phyloP scores from a whole-genome alignment of 2,888 invertebrate species.

The Pedicia rivosa region DNA sequence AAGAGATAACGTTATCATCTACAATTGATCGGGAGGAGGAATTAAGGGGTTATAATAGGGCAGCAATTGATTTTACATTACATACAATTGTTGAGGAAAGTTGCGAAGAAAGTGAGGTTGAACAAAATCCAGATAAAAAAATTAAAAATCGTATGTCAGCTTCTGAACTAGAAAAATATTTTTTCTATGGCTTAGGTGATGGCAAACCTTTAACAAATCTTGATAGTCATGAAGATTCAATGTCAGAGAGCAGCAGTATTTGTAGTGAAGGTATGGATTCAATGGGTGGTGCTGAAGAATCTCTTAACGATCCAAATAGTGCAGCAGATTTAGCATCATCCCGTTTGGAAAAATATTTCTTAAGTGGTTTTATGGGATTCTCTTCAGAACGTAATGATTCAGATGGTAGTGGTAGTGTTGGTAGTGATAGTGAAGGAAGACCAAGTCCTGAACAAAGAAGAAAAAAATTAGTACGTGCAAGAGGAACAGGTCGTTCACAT shows the following conservation, averaged over 20 bases:
- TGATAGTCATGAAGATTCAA: constrained; percentile 40
- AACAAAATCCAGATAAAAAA: constrained; percentile 31
- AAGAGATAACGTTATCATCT: constrained; percentile 40
- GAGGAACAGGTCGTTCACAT: constrained; percentile 69
- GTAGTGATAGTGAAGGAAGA: constrained; percentile 77
- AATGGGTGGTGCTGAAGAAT: constrained; percentile 42
- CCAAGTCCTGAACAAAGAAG: constrained; percentile 76
- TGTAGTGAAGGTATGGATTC: constrained; percentile 73
- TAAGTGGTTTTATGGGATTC: constrained; percentile 72
- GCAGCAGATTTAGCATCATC: constrained; percentile 67
- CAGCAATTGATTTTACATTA: constrained; percentile 73
- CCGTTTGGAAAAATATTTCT: constrained; percentile 76
- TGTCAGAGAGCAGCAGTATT: constrained; percentile 72
- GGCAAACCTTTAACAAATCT: constrained; percentile 35
- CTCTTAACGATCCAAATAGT: constrained; percentile 35
- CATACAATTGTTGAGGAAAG: constrained; percentile 91
- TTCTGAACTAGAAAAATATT: constrained; percentile 80
- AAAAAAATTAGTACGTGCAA: constrained; percentile 62
- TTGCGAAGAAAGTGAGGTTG: constrained; percentile 83
- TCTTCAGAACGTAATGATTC: constrained; percentile 60
- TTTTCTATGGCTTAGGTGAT: constrained; percentile 72
- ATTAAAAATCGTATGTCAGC: constrained; percentile 50
- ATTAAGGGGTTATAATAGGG: constrained; percentile 63
- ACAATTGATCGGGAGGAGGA: constrained; percentile 66
- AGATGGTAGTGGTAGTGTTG: constrained; percentile 73